phyloP scores from a whole-genome alignment of 2,797 vertebrate species.

The Malurus leucopterus region DNA sequence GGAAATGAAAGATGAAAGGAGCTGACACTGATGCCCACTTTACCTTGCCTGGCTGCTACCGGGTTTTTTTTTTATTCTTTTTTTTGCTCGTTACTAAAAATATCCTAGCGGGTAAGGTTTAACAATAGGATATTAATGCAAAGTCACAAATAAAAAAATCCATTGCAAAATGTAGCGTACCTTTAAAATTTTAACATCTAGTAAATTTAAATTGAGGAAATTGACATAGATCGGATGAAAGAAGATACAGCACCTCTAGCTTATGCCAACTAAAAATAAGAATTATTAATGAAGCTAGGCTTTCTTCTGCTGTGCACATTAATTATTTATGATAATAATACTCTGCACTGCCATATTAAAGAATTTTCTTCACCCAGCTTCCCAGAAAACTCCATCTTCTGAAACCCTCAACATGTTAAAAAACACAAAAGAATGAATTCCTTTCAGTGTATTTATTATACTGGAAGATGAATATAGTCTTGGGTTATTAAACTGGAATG shows the following conservation, averaged over 20 bases:
- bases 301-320: constrained; percentile 82
- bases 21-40: constrained; percentile 64
- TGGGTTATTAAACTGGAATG: constrained; percentile 86
- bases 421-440: constrained; percentile 76
- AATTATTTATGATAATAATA: constrained; percentile 87
- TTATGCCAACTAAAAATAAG: constrained; percentile 81
- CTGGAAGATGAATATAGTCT: constrained; percentile 83
- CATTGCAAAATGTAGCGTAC: constrained; percentile 9
- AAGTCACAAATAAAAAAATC: constrained; percentile 57
- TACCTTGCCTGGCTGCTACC: constrained; percentile 53
- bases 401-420: constrained; percentile 71
- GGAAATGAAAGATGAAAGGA: constrained; percentile 70
- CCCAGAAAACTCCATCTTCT: constrained; percentile 79
- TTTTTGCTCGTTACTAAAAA: constrained; percentile 63
- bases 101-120: constrained; percentile 62
- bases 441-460: constrained; percentile 80
- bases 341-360: constrained; percentile 79
- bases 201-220: constrained; percentile 74
- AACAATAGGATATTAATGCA: constrained; percentile 46
- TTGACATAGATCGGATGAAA: constrained; percentile 76
- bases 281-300: constrained; percentile 84
- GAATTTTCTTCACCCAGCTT: constrained; percentile 78
- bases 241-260: constrained; percentile 76
- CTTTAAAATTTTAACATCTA: constrained; percentile 74
- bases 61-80: not conserved